Evolutionary conservation across 2,888 invertebrate species (phyloP).

Genomic region (Plemyria rubiginata): DNA sequence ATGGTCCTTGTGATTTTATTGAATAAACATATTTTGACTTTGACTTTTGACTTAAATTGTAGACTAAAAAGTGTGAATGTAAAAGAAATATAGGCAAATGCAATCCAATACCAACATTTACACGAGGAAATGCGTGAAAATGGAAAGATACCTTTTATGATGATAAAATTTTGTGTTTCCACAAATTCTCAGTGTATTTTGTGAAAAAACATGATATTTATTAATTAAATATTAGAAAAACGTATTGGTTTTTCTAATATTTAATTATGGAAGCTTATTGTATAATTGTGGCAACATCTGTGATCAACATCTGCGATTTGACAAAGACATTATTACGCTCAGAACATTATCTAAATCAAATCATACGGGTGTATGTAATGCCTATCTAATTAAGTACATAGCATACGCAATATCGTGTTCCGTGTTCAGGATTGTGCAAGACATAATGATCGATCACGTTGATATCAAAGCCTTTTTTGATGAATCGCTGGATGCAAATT

Average conservation of each 20-base stretch:
- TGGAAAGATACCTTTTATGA: too few species aligned
- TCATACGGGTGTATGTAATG: slow-evolving; percentile 15
- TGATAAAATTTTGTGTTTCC: too few species aligned
- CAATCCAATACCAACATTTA: too few species aligned
- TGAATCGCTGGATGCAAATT: slow-evolving; percentile 28
- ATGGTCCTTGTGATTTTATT: too few species aligned
- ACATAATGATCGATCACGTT: slow-evolving; percentile 25
- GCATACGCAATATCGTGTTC: slow-evolving; percentile 16
- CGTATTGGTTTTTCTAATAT: too few species aligned
- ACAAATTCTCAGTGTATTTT: too few species aligned
- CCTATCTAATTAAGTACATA: slow-evolving; percentile 9
- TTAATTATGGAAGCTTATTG: not conserved
- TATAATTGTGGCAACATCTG: slow-evolving; percentile 16
- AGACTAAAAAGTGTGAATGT: not conserved
- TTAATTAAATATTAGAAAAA: too few species aligned
- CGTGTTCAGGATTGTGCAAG: slow-evolving; percentile 22
- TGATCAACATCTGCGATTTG: slow-evolving; percentile 21
- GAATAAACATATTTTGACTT: too few species aligned
- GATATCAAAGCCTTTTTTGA: slow-evolving; percentile 23
- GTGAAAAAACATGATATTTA: too few species aligned
- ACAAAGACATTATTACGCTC: slow-evolving; percentile 9
- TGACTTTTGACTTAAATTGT: too few species aligned
- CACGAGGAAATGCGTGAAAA: too few species aligned
- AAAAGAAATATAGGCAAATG: not conserved
- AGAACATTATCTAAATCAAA: slow-evolving; percentile 9